A percentile compares a stretch with the other conserved stretches of the same genome.
phyloP scores from a whole-genome alignment of 2,113 vertebrate genomes.

The Brachyhypopomus occidentalis region DNA sequence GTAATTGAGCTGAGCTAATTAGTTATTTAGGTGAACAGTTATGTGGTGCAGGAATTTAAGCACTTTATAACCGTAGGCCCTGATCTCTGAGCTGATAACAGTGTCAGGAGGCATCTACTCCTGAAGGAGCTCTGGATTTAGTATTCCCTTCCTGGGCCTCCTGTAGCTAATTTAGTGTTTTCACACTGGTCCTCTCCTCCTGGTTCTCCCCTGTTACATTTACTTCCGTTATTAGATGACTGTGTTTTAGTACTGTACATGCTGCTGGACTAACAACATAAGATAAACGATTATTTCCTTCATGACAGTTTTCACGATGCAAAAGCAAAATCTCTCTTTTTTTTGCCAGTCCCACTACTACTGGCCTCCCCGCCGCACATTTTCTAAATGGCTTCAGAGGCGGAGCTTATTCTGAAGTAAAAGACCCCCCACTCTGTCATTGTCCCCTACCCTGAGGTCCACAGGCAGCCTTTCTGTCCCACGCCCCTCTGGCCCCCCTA shows the following conservation, averaged over 20 bases:
- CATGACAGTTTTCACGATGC: neutral
- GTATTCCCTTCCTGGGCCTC: constrained; percentile 25
- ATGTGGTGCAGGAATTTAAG: neutral
- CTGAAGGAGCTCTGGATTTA: neutral
- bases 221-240: neutral
- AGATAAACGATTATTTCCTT: neutral
- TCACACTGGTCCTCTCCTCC: constrained; percentile 9
- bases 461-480: constrained; percentile 15
- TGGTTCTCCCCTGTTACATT: constrained; percentile 30
- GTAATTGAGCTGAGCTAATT: neutral
- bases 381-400: constrained; percentile 37
- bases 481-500: neutral
- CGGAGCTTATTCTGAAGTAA: constrained; percentile 37
- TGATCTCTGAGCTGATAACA: constrained; percentile 8
- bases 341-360: neutral
- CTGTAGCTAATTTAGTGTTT: constrained; percentile 35
- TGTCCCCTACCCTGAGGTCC: constrained; percentile 39
- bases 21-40: neutral
- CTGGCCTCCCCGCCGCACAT: constrained; percentile 22
- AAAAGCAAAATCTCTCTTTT: neutral
- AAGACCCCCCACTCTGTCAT: constrained; percentile 52
- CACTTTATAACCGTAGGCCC: neutral
- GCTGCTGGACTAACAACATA: neutral
- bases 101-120: neutral
- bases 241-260: neutral